Conservation (phyloP, 2,113 vertebrate genomes). For the Picathartes gymnocephalus region DNA sequence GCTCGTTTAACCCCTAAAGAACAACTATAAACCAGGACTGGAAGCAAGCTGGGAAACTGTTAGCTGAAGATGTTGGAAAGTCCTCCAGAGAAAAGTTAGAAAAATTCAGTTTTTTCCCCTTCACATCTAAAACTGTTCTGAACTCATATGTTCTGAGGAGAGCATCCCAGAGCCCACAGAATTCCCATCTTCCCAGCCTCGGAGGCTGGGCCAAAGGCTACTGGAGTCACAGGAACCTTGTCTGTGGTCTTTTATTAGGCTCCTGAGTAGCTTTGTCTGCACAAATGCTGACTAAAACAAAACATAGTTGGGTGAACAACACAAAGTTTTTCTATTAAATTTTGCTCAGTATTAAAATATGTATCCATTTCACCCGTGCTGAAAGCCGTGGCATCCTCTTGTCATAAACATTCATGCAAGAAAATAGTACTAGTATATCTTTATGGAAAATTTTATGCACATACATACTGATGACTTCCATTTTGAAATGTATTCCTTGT, state of each 20-base stretch:
- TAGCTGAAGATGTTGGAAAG: neutral
- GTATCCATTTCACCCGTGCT: conserved; percentile 7
- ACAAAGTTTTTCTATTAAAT: neutral
- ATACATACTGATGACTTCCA: neutral
- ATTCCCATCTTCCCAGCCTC: neutral
- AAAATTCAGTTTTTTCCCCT: neutral
- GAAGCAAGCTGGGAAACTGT: neutral
- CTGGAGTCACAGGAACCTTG: neutral
- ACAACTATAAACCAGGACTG: neutral
- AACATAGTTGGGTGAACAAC: neutral
- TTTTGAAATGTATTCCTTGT: conserved; percentile 15
- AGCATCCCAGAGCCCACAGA: neutral
- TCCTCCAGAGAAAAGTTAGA: neutral
- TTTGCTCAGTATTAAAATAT: conserved; percentile 34
- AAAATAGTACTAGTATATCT: neutral
- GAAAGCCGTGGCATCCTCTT: neutral
- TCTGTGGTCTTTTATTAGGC: neutral
- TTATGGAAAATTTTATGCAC: conserved; percentile 35
- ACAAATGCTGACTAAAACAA: neutral
- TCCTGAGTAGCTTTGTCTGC: neutral
- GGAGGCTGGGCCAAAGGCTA: neutral
- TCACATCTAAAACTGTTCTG: neutral
- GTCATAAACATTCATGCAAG: conserved; percentile 45
- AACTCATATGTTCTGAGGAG: neutral
- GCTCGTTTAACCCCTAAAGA: neutral